Conservation (phyloP, 2,797 vertebrate species). For the Chaunax sp. region DNA sequence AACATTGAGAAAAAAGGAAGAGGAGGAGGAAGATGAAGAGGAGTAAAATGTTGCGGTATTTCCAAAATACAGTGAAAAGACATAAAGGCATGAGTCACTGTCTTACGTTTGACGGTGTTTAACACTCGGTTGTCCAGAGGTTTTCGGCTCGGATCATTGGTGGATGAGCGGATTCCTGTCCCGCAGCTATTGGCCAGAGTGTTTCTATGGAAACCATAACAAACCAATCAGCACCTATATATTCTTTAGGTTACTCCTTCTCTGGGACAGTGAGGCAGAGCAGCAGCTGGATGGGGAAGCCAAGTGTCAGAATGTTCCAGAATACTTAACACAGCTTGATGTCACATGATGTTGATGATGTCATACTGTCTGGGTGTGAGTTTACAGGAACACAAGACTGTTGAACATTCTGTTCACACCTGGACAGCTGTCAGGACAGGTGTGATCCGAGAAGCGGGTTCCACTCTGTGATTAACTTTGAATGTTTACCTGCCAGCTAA, state of each 20-base stretch:
- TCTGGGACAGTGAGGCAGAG: slow-evolving; percentile 35
- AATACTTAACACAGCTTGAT: not conserved
- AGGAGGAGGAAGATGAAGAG: not conserved
- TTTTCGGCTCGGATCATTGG: slow-evolving; percentile 96
- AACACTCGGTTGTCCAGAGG: slow-evolving; percentile 96
- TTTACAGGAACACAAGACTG: too few relatives aligned
- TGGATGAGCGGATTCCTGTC: slow-evolving; percentile 95
- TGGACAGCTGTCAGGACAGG: too few relatives aligned
- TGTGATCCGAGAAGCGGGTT: too few relatives aligned
- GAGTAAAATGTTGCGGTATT: not conserved
- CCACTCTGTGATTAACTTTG: too few relatives aligned
- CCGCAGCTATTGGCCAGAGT: slow-evolving; percentile 94
- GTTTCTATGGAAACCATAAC: slow-evolving; percentile 85
- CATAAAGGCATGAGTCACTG: slow-evolving; percentile 19
- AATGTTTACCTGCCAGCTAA: too few relatives aligned
- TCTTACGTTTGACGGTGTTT: slow-evolving; percentile 96
- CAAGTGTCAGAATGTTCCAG: slow-evolving; percentile 27
- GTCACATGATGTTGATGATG: not conserved
- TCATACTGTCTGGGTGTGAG: not conserved
- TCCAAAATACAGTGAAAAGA: slow-evolving; percentile 9
- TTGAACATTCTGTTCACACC: too few relatives aligned
- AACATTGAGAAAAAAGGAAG: too few relatives aligned
- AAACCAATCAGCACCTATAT: slow-evolving; percentile 72
- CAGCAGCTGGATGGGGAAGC: slow-evolving; percentile 20
- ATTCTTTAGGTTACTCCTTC: not conserved